Conservation (phyloP, 2,113 vertebrate species). For the Ceyx melanurus region DNA sequence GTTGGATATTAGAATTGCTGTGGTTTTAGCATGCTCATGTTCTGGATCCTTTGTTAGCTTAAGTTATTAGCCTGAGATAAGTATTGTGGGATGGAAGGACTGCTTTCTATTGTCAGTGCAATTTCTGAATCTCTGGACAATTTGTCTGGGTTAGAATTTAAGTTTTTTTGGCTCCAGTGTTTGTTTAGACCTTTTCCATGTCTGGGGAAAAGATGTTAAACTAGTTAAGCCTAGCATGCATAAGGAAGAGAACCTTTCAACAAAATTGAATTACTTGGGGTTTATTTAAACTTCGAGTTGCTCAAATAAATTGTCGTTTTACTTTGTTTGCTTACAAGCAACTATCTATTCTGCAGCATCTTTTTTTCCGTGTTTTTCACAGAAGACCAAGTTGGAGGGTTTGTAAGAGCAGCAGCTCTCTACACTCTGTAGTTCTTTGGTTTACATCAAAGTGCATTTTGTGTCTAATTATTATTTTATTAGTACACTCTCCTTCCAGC, state of each 20-base stretch:
- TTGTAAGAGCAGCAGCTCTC: not conserved
- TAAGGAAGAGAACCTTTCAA: constrained; percentile 43
- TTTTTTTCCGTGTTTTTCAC: not conserved
- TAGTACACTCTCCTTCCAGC: not conserved
- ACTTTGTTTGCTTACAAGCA: constrained; percentile 34
- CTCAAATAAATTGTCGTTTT: constrained; percentile 9
- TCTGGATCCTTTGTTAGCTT: constrained; percentile 55
- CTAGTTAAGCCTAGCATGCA: constrained; percentile 43
- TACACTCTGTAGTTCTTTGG: not conserved
- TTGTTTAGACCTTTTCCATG: constrained; percentile 39
- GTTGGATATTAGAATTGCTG: constrained; percentile 9
- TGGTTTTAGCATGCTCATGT: constrained; percentile 40
- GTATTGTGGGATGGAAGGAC: constrained; percentile 25
- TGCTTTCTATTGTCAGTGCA: not conserved
- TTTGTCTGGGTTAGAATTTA: constrained; percentile 45
- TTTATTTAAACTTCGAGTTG: constrained; percentile 25
- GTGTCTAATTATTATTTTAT: not conserved
- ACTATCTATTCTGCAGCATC: not conserved
- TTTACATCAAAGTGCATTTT: not conserved
- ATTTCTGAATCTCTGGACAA: constrained; percentile 54
- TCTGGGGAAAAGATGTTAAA: constrained; percentile 41
- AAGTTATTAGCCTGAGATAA: constrained; percentile 44
- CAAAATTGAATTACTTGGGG: constrained; percentile 37
- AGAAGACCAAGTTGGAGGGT: not conserved
- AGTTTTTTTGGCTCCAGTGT: constrained; percentile 37